Percentiles rank a stretch among this genome's conserved stretches.
Evolutionary conservation across 1,140 invertebrate genomes (phyloP).

Genomic region (Trichonephila clavipes): DNA sequence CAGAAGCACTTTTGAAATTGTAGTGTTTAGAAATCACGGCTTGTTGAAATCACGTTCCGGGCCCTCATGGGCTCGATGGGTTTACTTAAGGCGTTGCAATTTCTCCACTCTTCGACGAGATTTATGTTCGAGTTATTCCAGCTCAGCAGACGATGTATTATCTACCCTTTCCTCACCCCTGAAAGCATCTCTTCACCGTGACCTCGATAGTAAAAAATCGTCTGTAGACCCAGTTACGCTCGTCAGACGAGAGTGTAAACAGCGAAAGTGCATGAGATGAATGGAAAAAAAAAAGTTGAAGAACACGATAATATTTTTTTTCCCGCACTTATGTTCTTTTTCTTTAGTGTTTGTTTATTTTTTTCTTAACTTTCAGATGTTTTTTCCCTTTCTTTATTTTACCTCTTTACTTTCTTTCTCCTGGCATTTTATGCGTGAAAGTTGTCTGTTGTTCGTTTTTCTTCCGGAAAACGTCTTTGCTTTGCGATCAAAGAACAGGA

Average conservation of each 20-base stretch:
- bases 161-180: conserved; percentile 44
- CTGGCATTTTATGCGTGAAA: neutral
- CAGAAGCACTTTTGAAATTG: conserved; percentile 6
- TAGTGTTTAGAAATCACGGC: neutral
- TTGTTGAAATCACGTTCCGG: neutral
- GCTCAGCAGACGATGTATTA: conserved; percentile 24
- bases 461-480: neutral
- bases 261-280: conserved; percentile 8
- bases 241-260: conserved; percentile 40
- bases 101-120: neutral
- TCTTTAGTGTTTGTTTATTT: neutral
- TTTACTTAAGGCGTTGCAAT: neutral
- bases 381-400: neutral
- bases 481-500: neutral
- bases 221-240: conserved; percentile 17
- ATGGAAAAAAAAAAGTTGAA: neutral
- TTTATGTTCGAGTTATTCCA: neutral
- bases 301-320: conserved; percentile 5
- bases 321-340: neutral
- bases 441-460: neutral
- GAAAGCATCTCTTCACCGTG: conserved; percentile 44
- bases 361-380: neutral
- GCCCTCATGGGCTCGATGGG: neutral
- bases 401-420: neutral
- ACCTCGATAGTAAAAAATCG: conserved; percentile 18